Base-by-base conservation (phyloP, 2,888 invertebrate genomes). In the Anodontia alba region DNA sequence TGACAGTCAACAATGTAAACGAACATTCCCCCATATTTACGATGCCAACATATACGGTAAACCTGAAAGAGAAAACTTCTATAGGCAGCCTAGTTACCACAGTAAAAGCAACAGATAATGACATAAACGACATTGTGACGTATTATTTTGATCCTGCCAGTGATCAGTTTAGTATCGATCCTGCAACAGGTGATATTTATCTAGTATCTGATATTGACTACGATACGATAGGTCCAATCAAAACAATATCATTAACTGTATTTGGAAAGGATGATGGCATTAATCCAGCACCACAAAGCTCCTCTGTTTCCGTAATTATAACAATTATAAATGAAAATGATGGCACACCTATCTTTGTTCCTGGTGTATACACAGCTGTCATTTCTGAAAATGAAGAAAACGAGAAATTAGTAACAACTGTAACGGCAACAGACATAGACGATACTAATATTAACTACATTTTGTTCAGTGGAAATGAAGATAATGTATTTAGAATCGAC, bases 251-350 rank as follows among this genome's bases (percentile, higher is more conserved):
- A n/a, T 42, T 87, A 20, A 80, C 81, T 26, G 81, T 89, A 17
- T 51, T 80, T 29, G 88, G 88, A 5, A 85, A 76, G 10, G 90
- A 90, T 78, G 71, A 74, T 54, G 88, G 85, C 15, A 75, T 69
- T 3, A 72, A 75, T 23, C 81, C 84, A 17, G 23, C 73, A 31
- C 49, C 80, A 43, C 46, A 31, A 1, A 82, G 87, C 17, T 76
- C 89, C 12, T 81, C 89, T 8, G 88, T 90, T 23, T 88, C 85
- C 12, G 87, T 92, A 1, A 89, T 78, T 26, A 83, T 93, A 33
- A 83, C 79, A 12, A 78, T 93, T 12, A 86, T 87, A 12, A 92
- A 92, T 82, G 87, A 84, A 62, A 92, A 92, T 73, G 92, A 92
- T 79, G 87, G 89, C 36, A 88, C 88, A 7, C 93, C 93, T 17